Percentiles rank a stretch among this genome's conserved stretches.
Conservation (phyloP, 2,113 vertebrate genomes). For the Hippopotamus amphibius region DNA sequence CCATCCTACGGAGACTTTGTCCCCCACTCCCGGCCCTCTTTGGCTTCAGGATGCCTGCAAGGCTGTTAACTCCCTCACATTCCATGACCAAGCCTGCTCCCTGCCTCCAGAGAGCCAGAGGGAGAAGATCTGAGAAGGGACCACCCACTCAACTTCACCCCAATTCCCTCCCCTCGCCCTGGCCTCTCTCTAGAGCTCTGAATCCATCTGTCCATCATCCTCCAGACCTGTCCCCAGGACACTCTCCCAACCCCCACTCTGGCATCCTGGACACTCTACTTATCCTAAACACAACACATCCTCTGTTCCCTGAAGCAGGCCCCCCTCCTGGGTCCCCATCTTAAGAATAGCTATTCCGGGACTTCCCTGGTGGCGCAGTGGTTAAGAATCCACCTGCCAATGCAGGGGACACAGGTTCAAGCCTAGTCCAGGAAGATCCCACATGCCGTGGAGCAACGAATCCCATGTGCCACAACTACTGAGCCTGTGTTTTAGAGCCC, state of each 20-base stretch:
- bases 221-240: background rate
- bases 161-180: background rate
- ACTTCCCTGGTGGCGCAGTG: no score
- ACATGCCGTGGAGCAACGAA: no score
- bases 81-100: background rate
- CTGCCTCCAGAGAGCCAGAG: background rate
- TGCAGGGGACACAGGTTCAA: no score
- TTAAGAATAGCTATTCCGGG: background rate
- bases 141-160: background rate
- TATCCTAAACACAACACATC: background rate
- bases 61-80: background rate
- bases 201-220: background rate
- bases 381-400: no score
- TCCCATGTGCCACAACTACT: no score
- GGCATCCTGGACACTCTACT: background rate
- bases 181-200: background rate
- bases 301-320: background rate
- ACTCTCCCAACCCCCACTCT: accelerated
- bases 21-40: background rate
- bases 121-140: background rate
- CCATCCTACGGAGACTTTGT: background rate
- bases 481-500: no score
- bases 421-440: no score
- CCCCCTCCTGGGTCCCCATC: background rate
- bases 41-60: background rate